phyloP scores from a whole-genome alignment of 2,113 vertebrate species.

The Passer domesticus region DNA sequence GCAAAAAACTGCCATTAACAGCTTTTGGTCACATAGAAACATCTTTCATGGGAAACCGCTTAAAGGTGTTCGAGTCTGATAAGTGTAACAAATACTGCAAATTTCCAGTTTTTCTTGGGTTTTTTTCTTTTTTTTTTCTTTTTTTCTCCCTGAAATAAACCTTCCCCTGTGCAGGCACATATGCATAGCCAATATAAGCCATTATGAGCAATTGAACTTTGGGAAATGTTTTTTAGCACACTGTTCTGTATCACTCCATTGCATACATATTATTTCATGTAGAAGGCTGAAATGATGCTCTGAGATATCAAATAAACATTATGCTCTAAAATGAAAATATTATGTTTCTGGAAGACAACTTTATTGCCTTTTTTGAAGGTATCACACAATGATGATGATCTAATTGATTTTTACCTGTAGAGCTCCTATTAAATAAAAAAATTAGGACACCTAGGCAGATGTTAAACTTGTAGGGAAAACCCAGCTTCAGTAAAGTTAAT shows the following conservation, averaged over 20 bases:
- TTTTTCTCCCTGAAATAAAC: not conserved
- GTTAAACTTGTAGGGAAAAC: not conserved
- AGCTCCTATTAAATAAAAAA: not conserved
- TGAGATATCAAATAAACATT: not conserved
- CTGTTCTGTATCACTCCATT: not conserved
- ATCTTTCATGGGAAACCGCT: not conserved
- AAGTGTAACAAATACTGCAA: conserved; percentile 28
- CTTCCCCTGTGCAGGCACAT: not conserved
- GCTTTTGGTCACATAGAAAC: not conserved
- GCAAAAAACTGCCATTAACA: not conserved
- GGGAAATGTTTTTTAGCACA: not conserved
- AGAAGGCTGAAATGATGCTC: not conserved
- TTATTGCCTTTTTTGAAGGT: not conserved
- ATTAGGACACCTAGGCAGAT: not conserved
- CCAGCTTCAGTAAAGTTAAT: not conserved
- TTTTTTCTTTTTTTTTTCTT: too few species aligned
- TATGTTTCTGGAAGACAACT: not conserved
- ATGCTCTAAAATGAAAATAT: not conserved
- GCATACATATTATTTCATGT: conserved; percentile 1
- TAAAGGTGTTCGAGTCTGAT: conserved; percentile 36
- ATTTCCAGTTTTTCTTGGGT: not conserved
- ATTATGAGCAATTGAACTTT: conserved; percentile 24
- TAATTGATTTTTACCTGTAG: not conserved
- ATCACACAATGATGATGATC: not conserved
- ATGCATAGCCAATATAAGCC: not conserved